Base-by-base conservation (phyloP, 2,888 invertebrate genomes). In the Protodeltote pygarga region DNA sequence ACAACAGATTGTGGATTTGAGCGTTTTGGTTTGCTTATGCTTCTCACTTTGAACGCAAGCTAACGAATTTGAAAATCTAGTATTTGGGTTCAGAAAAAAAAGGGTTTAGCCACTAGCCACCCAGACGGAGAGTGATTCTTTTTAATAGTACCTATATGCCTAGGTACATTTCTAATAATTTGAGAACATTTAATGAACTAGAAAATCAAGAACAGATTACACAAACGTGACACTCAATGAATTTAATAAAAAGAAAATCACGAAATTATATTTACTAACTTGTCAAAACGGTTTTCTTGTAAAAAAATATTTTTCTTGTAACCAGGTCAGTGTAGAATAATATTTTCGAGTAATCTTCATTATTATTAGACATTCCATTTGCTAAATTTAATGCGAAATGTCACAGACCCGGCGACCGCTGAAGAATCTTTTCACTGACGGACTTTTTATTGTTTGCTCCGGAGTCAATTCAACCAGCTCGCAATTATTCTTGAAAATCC, bases 401-500 rank as follows among this genome's bases (percentile, higher is more conserved):
- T 38, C 25, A n/a, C 11, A 11, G 6, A 17, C 55, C 19, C 25
- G 9, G 10, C 14, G 6, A 17, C 55, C 19, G 34, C 47, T 47
- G 24, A 59, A 47, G 34, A 49, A 49, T 46, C 39, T 32, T 37
- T 6, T 5, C 47, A 47, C 27, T 37, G 37, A 15, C 14, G 35
- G 16, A 48, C 34, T 48, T 63, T 64, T 58, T 53, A 52, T 51
- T 51, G 35, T 52, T 48, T 37, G 19, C 27, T 4, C 38, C 25
- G 25, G 17, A 16, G 29, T 19, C 37, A 45, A 46, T 46, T 31
- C 41, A 28, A 21, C 8, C 34, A 23, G 17, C 27, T 27, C 25
- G 5, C 47, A 29, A 58, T 55, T 34, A 28, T 49, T 47, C 41
- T 54, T 51, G 40, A 53, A 41, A 46, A 34, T 23, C 35, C 29